phyloP scores from a whole-genome alignment of 2,888 invertebrate genomes.

The Caenorhabditis sp. region DNA sequence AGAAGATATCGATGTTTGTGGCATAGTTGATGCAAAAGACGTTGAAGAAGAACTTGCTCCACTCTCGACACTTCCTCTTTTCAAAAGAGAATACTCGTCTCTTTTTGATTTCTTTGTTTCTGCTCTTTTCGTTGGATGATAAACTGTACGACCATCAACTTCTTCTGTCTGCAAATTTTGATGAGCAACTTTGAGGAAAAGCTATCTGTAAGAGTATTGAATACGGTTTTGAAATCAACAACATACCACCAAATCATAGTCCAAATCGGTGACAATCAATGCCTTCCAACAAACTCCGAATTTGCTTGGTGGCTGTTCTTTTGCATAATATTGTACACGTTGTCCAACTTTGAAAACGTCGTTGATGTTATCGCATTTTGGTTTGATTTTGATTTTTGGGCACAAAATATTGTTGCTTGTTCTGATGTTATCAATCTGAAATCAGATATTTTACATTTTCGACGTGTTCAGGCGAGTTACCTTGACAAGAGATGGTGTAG shows the following conservation, averaged over 20 bases:
- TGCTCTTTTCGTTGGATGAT: not conserved
- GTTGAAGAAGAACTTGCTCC: not conserved
- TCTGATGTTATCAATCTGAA: conserved; percentile 9
- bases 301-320: conserved; percentile 43
- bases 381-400: conserved; percentile 13
- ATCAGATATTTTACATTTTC: not conserved
- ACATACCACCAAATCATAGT: conserved; percentile 32
- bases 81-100: not conserved
- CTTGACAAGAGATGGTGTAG: conserved; percentile 12
- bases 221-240: no score
- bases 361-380: conserved; percentile 7
- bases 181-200: no score
- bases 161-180: not conserved
- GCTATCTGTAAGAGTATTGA: no score
- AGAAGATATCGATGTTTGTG: not conserved
- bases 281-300: conserved; percentile 42
- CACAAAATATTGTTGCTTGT: conserved; percentile 15
- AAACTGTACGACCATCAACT: not conserved
- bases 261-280: conserved; percentile 32
- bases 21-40: not conserved
- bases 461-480: no score
- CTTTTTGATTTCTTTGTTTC: not conserved
- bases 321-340: conserved; percentile 32
- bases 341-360: conserved; percentile 32
- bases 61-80: not conserved